Evolutionary conservation across 2,888 invertebrate genomes (phyloP), one percentile per base, ranked within the genome.

Genomic region (Rhagophthalmus giganteus): DNA sequence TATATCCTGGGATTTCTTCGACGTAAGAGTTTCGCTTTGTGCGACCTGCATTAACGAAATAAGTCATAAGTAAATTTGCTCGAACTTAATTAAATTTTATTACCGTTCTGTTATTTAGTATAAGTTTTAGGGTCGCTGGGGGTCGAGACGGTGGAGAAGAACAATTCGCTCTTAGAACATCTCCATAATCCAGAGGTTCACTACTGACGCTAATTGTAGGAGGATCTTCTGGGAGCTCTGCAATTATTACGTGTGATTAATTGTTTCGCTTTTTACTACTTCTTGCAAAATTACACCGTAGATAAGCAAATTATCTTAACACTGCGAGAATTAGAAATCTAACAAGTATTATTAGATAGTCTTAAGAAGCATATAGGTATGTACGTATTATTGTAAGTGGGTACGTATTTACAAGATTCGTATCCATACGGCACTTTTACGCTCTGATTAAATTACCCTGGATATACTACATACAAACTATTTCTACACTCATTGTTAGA

Each of bases 91-190:
- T 37, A 14, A 35, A 13, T 34, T 44, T 46, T 39, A 47, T 86
- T 75, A 90, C 90, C 78, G 85, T 82, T 65, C 83, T 81, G 69
- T 88, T 87, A 73, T 91, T 90, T 59, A 91, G 81, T 62, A 82
- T 81, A 65, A 91, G 88, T 64, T 84, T 87, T 55, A 91, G 80
- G 60, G 83, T 82, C 24, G 86, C 85, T 27, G 84, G 80, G 5
- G 90, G 91, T 60, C 81, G 81, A 8, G 89, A 86, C 2, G 87
- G 86, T 3, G 85, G 81, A 2, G 88, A 84, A 8, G 87, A 84
- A 75, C 91, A 91, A 77, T 91, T 91, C 37, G 88, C 90, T 49
- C 79, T 78, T 53, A 91, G 76, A 26, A 79, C 77, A 72, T 90
- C 90, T 1, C 88, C 88, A 0, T 86, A 83, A 69, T 86, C 85